phyloP scores from a whole-genome alignment of 2,888 invertebrate genomes.

The Auanema freiburgensis region DNA sequence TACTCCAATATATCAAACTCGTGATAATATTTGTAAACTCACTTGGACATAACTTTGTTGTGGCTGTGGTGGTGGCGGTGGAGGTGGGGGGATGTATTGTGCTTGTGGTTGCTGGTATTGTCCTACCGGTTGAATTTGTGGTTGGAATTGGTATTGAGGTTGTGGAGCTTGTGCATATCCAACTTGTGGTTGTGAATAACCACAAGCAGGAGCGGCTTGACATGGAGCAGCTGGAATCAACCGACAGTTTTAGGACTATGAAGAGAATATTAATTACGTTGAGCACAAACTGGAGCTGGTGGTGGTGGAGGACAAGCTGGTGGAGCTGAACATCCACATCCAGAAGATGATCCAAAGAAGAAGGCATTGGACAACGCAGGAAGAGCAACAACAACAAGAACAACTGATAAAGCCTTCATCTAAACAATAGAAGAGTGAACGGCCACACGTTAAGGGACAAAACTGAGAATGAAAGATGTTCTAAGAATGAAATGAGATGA shows the following conservation, averaged over 20 bases:
- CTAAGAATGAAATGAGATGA: too few species aligned
- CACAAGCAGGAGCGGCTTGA: slow-evolving; percentile 11
- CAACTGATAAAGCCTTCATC: slow-evolving; percentile 9
- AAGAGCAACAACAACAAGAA: slow-evolving; percentile 7
- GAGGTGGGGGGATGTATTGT: not conserved
- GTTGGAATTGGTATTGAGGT: not conserved
- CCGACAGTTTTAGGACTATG: too few species aligned
- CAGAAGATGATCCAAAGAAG: slow-evolving; percentile 42
- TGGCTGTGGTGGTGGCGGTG: not conserved
- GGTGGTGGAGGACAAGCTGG: slow-evolving; percentile 38
- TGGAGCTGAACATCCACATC: slow-evolving; percentile 37
- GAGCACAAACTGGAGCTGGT: slow-evolving; percentile 26
- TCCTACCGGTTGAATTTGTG: not conserved
- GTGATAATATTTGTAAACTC: too few species aligned
- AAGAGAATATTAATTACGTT: not conserved
- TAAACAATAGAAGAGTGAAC: slow-evolving; percentile 4
- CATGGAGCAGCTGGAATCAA: slow-evolving; percentile 18
- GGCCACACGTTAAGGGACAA: too few species aligned
- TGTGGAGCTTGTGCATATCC: slow-evolving; percentile 9
- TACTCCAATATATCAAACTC: too few species aligned
- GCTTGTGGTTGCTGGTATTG: not conserved
- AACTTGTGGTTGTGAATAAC: slow-evolving; percentile 6
- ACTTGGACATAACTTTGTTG: not conserved
- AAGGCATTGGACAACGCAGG: slow-evolving; percentile 31
- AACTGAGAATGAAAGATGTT: too few species aligned